These are phyloP conservation scores for Araneus ventricosus DNA, from an alignment of 1,140 invertebrate species.

Conservation along the genomic window DNA sequence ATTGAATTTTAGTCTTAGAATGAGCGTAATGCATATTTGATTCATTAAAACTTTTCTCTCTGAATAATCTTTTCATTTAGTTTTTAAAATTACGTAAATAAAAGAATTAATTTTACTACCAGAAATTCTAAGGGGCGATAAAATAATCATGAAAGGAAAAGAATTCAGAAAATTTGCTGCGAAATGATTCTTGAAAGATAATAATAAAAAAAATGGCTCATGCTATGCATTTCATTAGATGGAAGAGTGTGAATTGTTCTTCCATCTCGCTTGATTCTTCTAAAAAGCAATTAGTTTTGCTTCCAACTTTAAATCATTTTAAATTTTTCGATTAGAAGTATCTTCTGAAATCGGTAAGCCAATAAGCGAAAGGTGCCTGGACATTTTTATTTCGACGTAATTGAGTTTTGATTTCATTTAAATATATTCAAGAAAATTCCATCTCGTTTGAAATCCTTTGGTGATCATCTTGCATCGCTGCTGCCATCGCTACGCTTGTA, in stretches of 20 bases:
- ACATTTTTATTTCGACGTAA: not conserved
- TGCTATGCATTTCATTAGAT: not conserved
- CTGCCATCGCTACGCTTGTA: not conserved
- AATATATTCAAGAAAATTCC: not conserved
- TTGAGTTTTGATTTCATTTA: conserved; percentile 27
- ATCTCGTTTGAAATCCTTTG: not conserved
- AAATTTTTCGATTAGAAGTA: not conserved
- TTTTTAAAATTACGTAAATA: too few relatives aligned
- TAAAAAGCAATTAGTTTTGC: conserved; percentile 2
- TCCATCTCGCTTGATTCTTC: not conserved
- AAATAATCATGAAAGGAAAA: too few relatives aligned
- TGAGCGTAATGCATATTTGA: too few relatives aligned
- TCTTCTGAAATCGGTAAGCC: not conserved
- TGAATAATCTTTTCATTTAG: not conserved
- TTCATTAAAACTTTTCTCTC: not conserved
- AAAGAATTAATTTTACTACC: too few relatives aligned
- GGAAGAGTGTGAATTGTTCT: not conserved
- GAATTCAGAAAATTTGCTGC: too few relatives aligned
- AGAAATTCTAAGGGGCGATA: too few relatives aligned
- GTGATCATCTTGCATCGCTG: not conserved
- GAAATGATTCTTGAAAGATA: too few relatives aligned
- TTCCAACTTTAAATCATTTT: conserved; percentile 7
- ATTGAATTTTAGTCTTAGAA: too few relatives aligned
- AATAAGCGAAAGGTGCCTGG: not conserved
- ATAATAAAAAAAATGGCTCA: not conserved